phyloP scores from a whole-genome alignment of 2,113 vertebrate genomes.

The Phoxinus phoxinus region DNA sequence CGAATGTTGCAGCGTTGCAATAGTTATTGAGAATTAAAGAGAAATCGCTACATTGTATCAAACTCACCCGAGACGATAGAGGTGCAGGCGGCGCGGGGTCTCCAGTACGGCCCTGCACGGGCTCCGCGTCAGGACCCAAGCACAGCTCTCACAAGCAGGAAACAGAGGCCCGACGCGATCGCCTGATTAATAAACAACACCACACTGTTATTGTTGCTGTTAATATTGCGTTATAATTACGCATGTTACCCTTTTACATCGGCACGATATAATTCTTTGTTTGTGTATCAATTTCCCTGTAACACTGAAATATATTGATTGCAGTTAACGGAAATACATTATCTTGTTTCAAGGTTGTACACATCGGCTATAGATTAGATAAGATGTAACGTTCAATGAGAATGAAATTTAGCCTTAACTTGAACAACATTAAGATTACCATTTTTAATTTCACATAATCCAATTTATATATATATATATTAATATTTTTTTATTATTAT shows the following conservation, averaged over 20 bases:
- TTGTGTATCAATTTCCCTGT: not conserved
- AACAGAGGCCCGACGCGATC: conserved; percentile 68
- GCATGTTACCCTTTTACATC: not conserved
- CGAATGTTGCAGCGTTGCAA: conserved; percentile 73
- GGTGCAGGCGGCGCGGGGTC: conserved; percentile 96
- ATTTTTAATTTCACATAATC: too few relatives aligned
- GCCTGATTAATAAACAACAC: conserved; percentile 70
- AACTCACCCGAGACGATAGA: conserved; percentile 98
- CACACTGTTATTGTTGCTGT: not conserved
- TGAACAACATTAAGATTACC: not conserved
- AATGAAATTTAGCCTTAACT: not conserved
- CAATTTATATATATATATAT: too few relatives aligned
- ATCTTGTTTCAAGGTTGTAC: not conserved
- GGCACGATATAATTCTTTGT: too few relatives aligned
- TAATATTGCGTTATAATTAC: not conserved
- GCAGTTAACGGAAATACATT: not conserved
- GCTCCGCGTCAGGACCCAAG: conserved; percentile 90
- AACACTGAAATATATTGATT: not conserved
- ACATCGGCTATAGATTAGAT: too few relatives aligned
- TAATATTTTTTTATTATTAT: too few relatives aligned
- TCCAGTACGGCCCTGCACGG: conserved; percentile 95
- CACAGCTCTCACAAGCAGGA: conserved; percentile 70
- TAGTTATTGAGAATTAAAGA: conserved; percentile 87
- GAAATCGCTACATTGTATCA: conserved; percentile 93
- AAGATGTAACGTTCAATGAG: not conserved